phyloP scores from a whole-genome alignment of 2,797 vertebrate species.

The Acridotheres tristis region DNA sequence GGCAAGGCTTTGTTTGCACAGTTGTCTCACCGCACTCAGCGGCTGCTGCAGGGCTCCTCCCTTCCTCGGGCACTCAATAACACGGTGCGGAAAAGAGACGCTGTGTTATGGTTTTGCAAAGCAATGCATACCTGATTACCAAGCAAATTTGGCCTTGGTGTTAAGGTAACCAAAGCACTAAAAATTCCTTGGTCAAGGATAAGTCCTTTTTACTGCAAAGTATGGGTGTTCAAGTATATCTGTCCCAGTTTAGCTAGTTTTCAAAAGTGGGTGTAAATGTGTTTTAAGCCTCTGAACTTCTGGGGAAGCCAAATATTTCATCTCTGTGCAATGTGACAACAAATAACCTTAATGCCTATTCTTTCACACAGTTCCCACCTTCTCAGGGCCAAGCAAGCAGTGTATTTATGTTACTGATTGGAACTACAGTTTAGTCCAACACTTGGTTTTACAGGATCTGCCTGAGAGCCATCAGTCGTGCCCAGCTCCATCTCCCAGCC shows the following conservation, averaged over 20 bases:
- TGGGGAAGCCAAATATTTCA: neutral
- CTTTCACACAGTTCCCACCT: neutral
- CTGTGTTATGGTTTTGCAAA: neutral
- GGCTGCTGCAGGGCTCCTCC: neutral
- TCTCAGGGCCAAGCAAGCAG: neutral
- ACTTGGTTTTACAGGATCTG: neutral
- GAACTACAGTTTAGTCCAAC: conserved; percentile 21
- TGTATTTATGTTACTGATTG: conserved; percentile 51
- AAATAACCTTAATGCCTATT: conserved; percentile 17
- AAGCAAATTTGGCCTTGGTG: neutral
- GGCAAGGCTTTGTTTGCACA: neutral
- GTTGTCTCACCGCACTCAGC: neutral
- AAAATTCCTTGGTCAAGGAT: neutral
- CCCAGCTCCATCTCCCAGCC: neutral
- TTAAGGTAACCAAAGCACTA: neutral
- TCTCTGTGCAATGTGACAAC: neutral
- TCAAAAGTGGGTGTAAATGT: neutral
- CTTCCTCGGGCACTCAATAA: neutral
- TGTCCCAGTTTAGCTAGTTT: neutral
- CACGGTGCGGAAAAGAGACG: neutral
- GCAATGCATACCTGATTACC: neutral
- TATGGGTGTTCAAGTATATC: neutral
- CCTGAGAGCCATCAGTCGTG: neutral
- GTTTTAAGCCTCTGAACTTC: neutral
- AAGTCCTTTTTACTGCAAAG: neutral